Conservation (phyloP, 2,113 vertebrate genomes). For the Semicossyphus pulcher region DNA sequence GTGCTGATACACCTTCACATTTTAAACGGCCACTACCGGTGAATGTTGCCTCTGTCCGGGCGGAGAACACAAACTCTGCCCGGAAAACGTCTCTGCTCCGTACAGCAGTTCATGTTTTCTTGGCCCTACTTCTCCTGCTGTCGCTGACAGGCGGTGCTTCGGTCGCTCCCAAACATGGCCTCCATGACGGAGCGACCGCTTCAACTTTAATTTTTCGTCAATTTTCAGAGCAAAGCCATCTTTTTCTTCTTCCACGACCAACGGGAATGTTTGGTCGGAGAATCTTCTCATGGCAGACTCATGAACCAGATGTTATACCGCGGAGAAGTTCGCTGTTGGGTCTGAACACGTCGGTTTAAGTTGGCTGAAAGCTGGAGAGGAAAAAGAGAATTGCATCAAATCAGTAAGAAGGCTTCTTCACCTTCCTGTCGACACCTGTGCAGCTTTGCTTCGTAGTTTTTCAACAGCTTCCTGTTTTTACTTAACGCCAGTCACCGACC, state of each 20-base stretch:
- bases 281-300: constrained; percentile 32
- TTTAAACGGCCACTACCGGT: rapidly evolving
- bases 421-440: constrained; percentile 9
- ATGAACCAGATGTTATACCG: constrained; percentile 62
- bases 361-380: constrained; percentile 84
- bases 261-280: constrained; percentile 71
- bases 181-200: constrained; percentile 87
- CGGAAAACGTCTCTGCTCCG: background rate
- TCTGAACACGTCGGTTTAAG: constrained; percentile 76
- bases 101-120: background rate
- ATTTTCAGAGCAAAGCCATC: constrained; percentile 63
- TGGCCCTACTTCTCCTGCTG: constrained; percentile 80
- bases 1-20: rapidly evolving
- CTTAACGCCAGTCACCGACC: background rate
- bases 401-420: constrained; percentile 78
- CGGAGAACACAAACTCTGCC: rapidly evolving
- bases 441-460: background rate
- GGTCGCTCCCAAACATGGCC: constrained; percentile 88
- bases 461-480: no score
- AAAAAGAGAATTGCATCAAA: constrained; percentile 84
- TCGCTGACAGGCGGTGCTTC: constrained; percentile 83
- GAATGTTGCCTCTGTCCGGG: rapidly evolving
- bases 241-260: constrained; percentile 38
- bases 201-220: constrained; percentile 84
- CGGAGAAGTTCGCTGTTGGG: constrained; percentile 74